Conservation (phyloP, 2,888 invertebrate species). For the Acanthosepion lycidas region DNA sequence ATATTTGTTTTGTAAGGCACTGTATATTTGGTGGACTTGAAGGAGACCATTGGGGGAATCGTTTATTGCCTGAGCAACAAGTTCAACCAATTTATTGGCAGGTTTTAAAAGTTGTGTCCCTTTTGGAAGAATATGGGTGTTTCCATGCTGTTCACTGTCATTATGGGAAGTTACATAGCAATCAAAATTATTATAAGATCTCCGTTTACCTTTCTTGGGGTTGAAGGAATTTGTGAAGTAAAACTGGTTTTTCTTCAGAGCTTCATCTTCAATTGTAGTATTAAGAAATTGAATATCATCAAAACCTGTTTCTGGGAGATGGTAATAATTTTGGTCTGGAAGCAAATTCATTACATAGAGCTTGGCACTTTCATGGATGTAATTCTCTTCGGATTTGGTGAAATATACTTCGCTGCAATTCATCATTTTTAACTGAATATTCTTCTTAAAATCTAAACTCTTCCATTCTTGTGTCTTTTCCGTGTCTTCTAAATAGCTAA, state of each 20-base stretch:
- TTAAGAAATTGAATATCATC: not conserved
- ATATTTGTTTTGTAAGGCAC: slow-evolving; percentile 65
- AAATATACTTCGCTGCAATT: not conserved
- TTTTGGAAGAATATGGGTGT: slow-evolving; percentile 61
- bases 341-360: slow-evolving; percentile 59
- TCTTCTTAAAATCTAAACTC: not conserved
- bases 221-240: slow-evolving; percentile 48
- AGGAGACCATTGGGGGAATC: slow-evolving; percentile 67
- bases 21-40: slow-evolving; percentile 69
- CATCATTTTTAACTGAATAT: slow-evolving; percentile 1
- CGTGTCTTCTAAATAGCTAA: not conserved
- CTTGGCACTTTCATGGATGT: slow-evolving; percentile 66
- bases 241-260: not conserved
- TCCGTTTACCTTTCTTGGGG: slow-evolving; percentile 57
- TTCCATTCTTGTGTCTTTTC: slow-evolving; percentile 8
- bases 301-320: slow-evolving; percentile 51
- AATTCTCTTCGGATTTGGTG: slow-evolving; percentile 57
- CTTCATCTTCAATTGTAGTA: not conserved
- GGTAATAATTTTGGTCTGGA: slow-evolving; percentile 59
- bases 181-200: slow-evolving; percentile 60
- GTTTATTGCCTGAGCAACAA: slow-evolving; percentile 65
- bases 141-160: slow-evolving; percentile 57
- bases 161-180: slow-evolving; percentile 59
- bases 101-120: slow-evolving; percentile 65
- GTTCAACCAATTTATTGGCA: slow-evolving; percentile 65